Base-by-base conservation (phyloP, 2,113 vertebrate genomes). In the Ceyx cyanopectus region DNA sequence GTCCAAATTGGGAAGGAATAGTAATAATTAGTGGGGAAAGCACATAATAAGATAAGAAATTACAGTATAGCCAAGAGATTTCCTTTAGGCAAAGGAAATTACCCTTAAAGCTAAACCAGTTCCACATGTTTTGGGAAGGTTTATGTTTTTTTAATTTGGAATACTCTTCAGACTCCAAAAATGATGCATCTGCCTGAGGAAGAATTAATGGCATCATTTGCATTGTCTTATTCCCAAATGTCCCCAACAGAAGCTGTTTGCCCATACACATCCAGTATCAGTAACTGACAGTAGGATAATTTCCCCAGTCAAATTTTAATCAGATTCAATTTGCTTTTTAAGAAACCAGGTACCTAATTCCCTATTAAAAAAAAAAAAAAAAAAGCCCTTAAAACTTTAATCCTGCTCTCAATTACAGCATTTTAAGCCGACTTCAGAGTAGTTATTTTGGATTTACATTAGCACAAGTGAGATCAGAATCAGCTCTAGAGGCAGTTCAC, bases 361-460 rank as follows among this genome's bases (percentile, higher is more conserved):
- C 37, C 21, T 87, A 62, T 67, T 79, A 75, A 12, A 11, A 46
- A 51, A 92, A 92, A 87, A 62, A 72, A 10, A 11, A 46, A 51
- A 92, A 92, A 87, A 62, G 43, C 1, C 27, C 23, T 67, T 79
- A 79, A 66, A 72, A 4, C 18, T 86, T 94, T 92, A 94, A 94
- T 92, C 58, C 62, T 87, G 67, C 58, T 76, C 51, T 92, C 81
- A 94, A 65, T 85, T 95, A 88, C 76, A 85, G 16, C 23, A 61
- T 90, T 94, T 93, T 89, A 69, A 93, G 92, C 69, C 73, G 54
- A 54, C 40, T 94, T 89, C 69, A 73, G 53, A 79, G 66, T 22
- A 23, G 81, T 83, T 86, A 62, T 67, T 94, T 94, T 92, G 70
- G 74, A 90, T 95, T 92, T 94, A 79, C 51, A 92, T 86, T 81